Evolutionary conservation across 92 coral and sea anemone genomes (phyloP).

Genomic region (Siderastrea radians): DNA sequence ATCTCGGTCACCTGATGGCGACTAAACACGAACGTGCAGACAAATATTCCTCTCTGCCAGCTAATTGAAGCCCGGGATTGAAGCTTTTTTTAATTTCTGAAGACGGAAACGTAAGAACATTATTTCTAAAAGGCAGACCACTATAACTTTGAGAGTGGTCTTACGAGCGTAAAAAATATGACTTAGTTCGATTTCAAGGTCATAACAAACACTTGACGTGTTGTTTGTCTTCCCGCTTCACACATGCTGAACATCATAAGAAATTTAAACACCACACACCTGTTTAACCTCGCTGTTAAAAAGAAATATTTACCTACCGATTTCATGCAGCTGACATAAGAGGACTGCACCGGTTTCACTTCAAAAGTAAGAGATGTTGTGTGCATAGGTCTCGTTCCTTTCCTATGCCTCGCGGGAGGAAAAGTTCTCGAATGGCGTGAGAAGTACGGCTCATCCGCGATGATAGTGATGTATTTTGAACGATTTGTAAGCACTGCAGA

Average conservation of each 20-base stretch:
- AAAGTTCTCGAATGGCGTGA: slow-evolving; percentile 78
- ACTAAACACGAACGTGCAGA: no score
- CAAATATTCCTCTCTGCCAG: background rate
- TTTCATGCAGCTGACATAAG: slow-evolving; percentile 87
- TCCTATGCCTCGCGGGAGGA: slow-evolving; percentile 59
- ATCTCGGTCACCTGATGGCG: background rate
- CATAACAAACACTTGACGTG: slow-evolving; percentile 10
- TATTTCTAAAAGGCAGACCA: background rate
- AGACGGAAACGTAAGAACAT: background rate
- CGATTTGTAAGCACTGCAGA: slow-evolving; percentile 91
- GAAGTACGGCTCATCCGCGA: slow-evolving; percentile 87
- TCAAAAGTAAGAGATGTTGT: slow-evolving; percentile 80
- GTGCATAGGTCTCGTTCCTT: slow-evolving; percentile 91
- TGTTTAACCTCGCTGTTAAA: slow-evolving; percentile 8
- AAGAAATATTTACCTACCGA: slow-evolving; percentile 74
- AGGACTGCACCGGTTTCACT: slow-evolving; percentile 60
- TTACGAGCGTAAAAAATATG: slow-evolving; percentile 3
- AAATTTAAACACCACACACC: slow-evolving; percentile 41
- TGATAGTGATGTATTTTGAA: slow-evolving; percentile 91
- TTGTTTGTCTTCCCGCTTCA: slow-evolving; percentile 5
- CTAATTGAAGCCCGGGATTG: no score
- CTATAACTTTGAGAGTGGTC: background rate
- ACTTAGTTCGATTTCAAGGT: background rate
- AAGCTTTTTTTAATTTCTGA: no score
- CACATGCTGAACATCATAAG: slow-evolving; percentile 1